Percentiles rank a stretch among this genome's conserved stretches.
Conservation (phyloP, 2,888 invertebrate species). For the Drosophila seclusa region DNA sequence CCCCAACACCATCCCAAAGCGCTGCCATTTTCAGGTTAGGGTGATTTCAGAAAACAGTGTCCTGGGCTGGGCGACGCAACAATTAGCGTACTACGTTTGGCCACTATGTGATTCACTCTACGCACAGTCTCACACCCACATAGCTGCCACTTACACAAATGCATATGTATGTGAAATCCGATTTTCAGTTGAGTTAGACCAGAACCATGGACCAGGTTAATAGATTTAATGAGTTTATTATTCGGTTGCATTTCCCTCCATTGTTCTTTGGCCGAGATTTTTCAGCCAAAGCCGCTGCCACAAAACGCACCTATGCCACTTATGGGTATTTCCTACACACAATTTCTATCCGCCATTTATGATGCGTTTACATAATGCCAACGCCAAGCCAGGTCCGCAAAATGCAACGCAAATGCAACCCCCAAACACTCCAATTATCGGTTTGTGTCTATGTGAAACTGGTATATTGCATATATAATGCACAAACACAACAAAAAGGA, state of each 20-base stretch:
- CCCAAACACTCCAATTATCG: background rate
- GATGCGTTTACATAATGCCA: slow-evolving; percentile 51
- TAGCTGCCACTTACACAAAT: slow-evolving; percentile 7
- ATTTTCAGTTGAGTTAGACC: slow-evolving; percentile 72
- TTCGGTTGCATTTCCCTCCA: slow-evolving; percentile 50
- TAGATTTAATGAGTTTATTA: slow-evolving; percentile 82
- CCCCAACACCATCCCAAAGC: background rate
- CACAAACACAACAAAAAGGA: slow-evolving; percentile 26
- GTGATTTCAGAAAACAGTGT: background rate
- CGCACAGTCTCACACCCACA: slow-evolving; percentile 10
- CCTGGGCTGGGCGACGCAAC: slow-evolving; percentile 25
- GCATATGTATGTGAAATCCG: slow-evolving; percentile 67
- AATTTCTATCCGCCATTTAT: slow-evolving; percentile 37
- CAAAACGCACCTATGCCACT: slow-evolving; percentile 33
- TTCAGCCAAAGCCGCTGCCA: slow-evolving; percentile 10
- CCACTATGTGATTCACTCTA: background rate
- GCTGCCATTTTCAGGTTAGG: slow-evolving; percentile 11
- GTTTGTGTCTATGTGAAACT: slow-evolving; percentile 19
- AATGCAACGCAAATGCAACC: slow-evolving; percentile 13
- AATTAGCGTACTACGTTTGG: slow-evolving; percentile 43
- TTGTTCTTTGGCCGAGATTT: slow-evolving; percentile 40
- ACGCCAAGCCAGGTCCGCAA: slow-evolving; percentile 42
- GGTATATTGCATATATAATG: slow-evolving; percentile 42
- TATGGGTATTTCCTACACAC: background rate
- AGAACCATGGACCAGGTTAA: slow-evolving; percentile 81